Evolutionary conservation across 2,888 invertebrate genomes (phyloP).

Genomic region (Tinea pellionella): DNA sequence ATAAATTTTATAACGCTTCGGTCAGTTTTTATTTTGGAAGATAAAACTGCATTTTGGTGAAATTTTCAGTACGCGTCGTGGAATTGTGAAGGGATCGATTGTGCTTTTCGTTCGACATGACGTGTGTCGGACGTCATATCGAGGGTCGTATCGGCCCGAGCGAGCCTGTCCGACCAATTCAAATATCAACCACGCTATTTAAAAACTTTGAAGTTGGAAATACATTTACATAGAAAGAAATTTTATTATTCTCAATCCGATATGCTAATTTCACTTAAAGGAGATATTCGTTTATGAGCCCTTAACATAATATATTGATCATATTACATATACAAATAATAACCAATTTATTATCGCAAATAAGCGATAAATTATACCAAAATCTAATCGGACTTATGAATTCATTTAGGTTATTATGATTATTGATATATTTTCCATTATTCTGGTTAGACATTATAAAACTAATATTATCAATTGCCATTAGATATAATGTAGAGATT

Average conservation of each 20-base stretch:
- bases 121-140: conserved; percentile 13
- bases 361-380: too few relatives aligned
- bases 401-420: too few relatives aligned
- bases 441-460: too few relatives aligned
- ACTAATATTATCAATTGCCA: too few relatives aligned
- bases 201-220: background rate
- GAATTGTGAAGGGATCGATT: conserved; percentile 5
- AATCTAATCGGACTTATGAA: too few relatives aligned
- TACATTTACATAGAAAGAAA: background rate
- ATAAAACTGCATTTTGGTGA: conserved; percentile 6
- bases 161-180: background rate
- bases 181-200: background rate
- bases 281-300: too few relatives aligned
- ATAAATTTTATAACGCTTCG: conserved; percentile 13
- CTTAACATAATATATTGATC: too few relatives aligned
- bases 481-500: too few relatives aligned
- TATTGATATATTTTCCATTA: too few relatives aligned
- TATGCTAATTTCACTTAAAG: background rate
- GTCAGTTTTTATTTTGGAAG: background rate
- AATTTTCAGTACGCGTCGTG: conserved; percentile 10
- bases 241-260: background rate
- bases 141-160: conserved; percentile 4
- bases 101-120: conserved; percentile 7
- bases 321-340: too few relatives aligned
- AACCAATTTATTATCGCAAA: too few relatives aligned